phyloP scores from a whole-genome alignment of 2,113 vertebrate species.

The Pungitius pungitius region DNA sequence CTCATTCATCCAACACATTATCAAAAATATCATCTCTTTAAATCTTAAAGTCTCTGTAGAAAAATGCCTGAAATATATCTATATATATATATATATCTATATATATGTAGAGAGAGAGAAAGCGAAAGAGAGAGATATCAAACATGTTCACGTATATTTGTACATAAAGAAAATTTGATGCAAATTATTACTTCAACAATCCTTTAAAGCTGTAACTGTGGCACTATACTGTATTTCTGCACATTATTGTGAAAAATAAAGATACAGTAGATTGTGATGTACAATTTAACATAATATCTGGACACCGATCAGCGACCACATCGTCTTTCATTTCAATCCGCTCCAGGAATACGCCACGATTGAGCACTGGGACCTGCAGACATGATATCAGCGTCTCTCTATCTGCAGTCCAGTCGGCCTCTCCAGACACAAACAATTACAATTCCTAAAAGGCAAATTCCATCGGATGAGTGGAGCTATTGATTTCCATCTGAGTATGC shows the following conservation, averaged over 20 bases:
- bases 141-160: slow-evolving; percentile 68
- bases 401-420: slow-evolving; percentile 55
- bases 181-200: slow-evolving; percentile 76
- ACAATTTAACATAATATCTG: slow-evolving; percentile 47
- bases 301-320: slow-evolving; percentile 60
- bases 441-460: slow-evolving; percentile 66
- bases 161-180: slow-evolving; percentile 81
- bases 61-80: slow-evolving; percentile 79
- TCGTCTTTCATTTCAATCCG: slow-evolving; percentile 45
- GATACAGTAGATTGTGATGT: slow-evolving; percentile 26
- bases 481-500: slow-evolving; percentile 66
- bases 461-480: slow-evolving; percentile 61
- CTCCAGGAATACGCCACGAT: slow-evolving; percentile 34
- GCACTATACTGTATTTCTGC: slow-evolving; percentile 38
- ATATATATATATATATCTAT: not conserved
- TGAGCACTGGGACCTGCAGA: slow-evolving; percentile 45
- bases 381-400: slow-evolving; percentile 43
- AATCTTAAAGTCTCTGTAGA: slow-evolving; percentile 81
- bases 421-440: slow-evolving; percentile 58
- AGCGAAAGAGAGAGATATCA: slow-evolving; percentile 47
- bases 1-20: slow-evolving; percentile 74
- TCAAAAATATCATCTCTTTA: slow-evolving; percentile 83
- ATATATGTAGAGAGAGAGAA: not conserved
- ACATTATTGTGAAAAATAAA: slow-evolving; percentile 32
- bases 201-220: slow-evolving; percentile 68